These are phyloP conservation scores for Parapsyche elsis DNA, from an alignment of 1,140 invertebrate species.

Conservation along the genomic window DNA sequence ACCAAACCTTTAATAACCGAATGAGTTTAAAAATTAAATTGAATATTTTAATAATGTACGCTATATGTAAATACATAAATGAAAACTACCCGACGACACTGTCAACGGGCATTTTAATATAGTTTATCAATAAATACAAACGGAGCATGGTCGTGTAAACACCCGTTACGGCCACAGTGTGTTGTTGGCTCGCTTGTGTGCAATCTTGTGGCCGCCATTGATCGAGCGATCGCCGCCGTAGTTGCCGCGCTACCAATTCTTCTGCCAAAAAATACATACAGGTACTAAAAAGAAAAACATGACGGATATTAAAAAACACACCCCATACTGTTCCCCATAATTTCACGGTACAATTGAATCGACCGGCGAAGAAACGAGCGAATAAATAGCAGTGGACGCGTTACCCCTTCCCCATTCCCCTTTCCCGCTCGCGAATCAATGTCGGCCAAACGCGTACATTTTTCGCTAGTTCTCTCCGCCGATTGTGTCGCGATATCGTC, in stretches of 20 bases:
- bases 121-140: too few relatives aligned
- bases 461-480: not conserved
- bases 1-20: too few relatives aligned
- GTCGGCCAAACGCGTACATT: not conserved
- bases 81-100: too few relatives aligned
- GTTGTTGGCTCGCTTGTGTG: not conserved
- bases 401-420: not conserved
- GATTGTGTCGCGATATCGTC: too few relatives aligned
- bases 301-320: too few relatives aligned
- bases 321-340: too few relatives aligned
- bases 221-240: conserved; percentile 19
- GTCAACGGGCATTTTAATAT: too few relatives aligned
- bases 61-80: too few relatives aligned
- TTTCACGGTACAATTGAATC: not conserved
- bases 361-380: not conserved
- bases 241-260: not conserved
- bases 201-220: conserved; percentile 31
- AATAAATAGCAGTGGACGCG: not conserved
- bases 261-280: too few relatives aligned
- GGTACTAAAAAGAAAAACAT: too few relatives aligned
- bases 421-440: not conserved
- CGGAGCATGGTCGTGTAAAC: not conserved
- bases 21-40: too few relatives aligned
- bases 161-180: not conserved
- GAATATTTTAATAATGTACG: too few relatives aligned